Conservation (phyloP, 2,113 vertebrate genomes). For the Columba livia region DNA sequence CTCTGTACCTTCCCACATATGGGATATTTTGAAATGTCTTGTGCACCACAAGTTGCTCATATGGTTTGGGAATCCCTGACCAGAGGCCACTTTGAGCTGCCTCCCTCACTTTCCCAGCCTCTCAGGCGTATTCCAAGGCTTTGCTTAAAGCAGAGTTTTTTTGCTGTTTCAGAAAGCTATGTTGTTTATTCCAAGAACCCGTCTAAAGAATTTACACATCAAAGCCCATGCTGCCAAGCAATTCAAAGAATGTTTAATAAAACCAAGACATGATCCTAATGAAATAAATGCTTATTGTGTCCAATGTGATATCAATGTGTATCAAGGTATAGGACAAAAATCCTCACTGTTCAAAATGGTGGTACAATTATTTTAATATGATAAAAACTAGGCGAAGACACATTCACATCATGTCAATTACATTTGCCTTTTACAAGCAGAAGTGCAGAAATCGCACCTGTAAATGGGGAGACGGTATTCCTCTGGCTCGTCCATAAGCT, state of each 20-base stretch:
- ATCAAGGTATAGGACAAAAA: not conserved
- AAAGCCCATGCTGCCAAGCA: not conserved
- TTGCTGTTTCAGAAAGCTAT: not conserved
- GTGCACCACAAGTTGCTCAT: not conserved
- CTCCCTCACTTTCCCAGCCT: not conserved
- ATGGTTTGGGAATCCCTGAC: not conserved
- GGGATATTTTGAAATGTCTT: not conserved
- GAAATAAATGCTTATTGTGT: not conserved
- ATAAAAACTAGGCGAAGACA: not conserved
- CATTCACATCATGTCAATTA: not conserved
- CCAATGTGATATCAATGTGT: not conserved
- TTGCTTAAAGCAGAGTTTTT: not conserved
- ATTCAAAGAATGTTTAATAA: not conserved
- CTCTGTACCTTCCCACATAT: not conserved
- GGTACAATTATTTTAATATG: not conserved
- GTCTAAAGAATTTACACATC: not conserved
- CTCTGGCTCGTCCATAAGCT: not conserved
- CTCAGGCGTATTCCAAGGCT: not conserved
- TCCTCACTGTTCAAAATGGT: not conserved
- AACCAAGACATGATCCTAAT: not conserved
- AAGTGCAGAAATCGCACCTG: not conserved
- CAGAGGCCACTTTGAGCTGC: not conserved
- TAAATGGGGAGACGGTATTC: not conserved
- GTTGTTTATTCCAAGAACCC: slow-evolving; percentile 4
- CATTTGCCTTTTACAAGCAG: not conserved